Base-by-base conservation (phyloP, 2,113 vertebrate genomes). In the Dipodomys spectabilis region DNA sequence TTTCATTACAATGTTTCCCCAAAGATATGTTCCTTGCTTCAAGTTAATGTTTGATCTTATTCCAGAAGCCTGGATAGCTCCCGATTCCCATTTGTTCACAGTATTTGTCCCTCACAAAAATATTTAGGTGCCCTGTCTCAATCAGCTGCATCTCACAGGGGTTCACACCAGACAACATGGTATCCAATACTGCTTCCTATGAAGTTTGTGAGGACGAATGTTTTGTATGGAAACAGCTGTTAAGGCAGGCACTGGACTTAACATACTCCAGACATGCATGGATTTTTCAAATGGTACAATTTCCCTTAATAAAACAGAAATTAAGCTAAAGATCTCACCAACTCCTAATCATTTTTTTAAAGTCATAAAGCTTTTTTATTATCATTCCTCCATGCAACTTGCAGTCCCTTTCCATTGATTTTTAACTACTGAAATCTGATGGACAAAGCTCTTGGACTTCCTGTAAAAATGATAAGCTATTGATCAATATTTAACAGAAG, bases 291-390 rank as follows among this genome's bases (percentile, higher is more conserved):
- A 68, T 81, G 62, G 44, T 20, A 39, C 12, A 30, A 57, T 83
- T 83, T 93, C 8, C 83, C 92, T 88, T 86, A 95, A 78, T 91
- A 91, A 93, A 88, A 74, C 10, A 49, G 27, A 94, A 35, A 92
- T 57, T 64, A 86, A 84, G 20, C 23, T 78, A 74, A 68, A 86
- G 68, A 45, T 80, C 77, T 83, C 80, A n/a, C 28, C 65, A 90
- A 68, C 1, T 69, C 9, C 5, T 53, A 30, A 25, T 68, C 18
- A 92, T 83, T 88, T 88, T 92, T 49, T 39, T 88, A 80, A 89
- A n/a, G 57, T 18, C 18, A 45, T 35, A 20, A 82, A 45, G 35
- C 6, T 77, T 92, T 86, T 86, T 82, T 30, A 7, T 49, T 82
- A 39, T n/a, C 30, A 22, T 64, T 72, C 53, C 25, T 68, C 30